Conservation (phyloP, 2,888 invertebrate species). For the Anthophora plumipes region DNA sequence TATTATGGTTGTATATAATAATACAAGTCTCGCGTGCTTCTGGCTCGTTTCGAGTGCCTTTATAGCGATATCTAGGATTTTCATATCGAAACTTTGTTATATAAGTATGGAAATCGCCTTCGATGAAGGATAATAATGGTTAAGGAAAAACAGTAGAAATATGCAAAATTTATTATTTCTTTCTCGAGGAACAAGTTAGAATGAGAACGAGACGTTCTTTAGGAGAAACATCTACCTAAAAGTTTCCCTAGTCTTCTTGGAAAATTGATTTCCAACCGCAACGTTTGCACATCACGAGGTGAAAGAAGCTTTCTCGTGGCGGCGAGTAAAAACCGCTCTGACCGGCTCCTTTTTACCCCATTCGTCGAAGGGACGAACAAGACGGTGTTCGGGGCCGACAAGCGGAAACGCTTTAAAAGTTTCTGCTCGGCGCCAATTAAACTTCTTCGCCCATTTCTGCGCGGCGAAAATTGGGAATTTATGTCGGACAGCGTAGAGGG, state of each 20-base stretch:
- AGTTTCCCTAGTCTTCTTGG: constrained; percentile 2
- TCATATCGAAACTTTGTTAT: constrained; percentile 13
- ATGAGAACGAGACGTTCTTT: no score
- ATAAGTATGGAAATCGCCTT: constrained; percentile 3
- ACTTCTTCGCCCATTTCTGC: constrained; percentile 70
- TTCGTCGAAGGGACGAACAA: constrained; percentile 35
- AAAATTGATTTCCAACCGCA: constrained; percentile 41
- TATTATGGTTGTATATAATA: no score
- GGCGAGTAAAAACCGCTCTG: constrained; percentile 8
- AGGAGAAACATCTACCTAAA: not conserved
- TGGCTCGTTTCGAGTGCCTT: constrained; percentile 4
- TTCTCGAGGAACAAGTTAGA: no score
- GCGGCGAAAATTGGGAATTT: constrained; percentile 75
- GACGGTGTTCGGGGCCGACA: constrained; percentile 64
- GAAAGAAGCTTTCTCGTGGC: not conserved
- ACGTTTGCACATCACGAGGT: not conserved
- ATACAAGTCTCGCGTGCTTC: constrained; percentile 6
- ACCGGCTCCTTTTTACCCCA: constrained; percentile 32
- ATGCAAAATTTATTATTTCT: no score
- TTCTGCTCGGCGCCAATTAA: constrained; percentile 75
- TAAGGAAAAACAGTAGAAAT: constrained; percentile 13
- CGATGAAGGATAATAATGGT: not conserved
- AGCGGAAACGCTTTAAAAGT: constrained; percentile 75
- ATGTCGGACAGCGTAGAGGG: constrained; percentile 59
- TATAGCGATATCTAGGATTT: not conserved